Base-by-base conservation (phyloP, 2,113 vertebrate species). In the Calyptommatus sinebrachiatus region DNA sequence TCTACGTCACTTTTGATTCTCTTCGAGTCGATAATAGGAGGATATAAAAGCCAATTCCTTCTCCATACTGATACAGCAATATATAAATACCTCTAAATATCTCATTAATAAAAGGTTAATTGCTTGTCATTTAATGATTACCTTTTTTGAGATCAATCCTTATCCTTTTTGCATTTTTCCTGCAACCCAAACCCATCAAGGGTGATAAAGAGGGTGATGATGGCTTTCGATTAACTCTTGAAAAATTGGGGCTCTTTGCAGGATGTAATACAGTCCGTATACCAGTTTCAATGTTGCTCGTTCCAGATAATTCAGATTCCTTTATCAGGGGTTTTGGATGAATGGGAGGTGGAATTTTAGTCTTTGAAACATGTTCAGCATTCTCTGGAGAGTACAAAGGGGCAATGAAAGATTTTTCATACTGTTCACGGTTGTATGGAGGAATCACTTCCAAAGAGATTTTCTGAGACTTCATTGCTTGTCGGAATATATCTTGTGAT, bases 141-240 rank as follows among this genome's bases (percentile, higher is more conserved):
- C 98, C 98, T 97, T 99, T 99, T 90, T 96, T 99, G 73, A 99
- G 94, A 86, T 99, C 97, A 73, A 99, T 98, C 91, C 95, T 97
- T 86, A 99, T 93, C 91, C 93, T 97, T 79, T 97, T 96, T 82
- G 96, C 95, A 90, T 92, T 95, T 90, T 92, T 98, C 88, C 96
- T 99, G 94, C 88, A 96, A 87, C 96, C 89, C 57, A 96, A 94
- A 61, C 91, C 94, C 91, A 95, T 93, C 66, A 99, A 87, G 53
- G 94, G 96, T 31, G 96, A 95, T 26, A 97, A 87, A 1, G 95
- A 94, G 8, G 95, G 95, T 31, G 94, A 95, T 0, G 96, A 92
- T 0, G 92, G 86, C 81, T 97, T 97, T 88, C 92, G 95, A 80
- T 87, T 89, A 20, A 91, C 86, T 57, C 91, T 94, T 41, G 82